Conservation (phyloP, 2,888 invertebrate species). For the Penaeus monodon region DNA sequence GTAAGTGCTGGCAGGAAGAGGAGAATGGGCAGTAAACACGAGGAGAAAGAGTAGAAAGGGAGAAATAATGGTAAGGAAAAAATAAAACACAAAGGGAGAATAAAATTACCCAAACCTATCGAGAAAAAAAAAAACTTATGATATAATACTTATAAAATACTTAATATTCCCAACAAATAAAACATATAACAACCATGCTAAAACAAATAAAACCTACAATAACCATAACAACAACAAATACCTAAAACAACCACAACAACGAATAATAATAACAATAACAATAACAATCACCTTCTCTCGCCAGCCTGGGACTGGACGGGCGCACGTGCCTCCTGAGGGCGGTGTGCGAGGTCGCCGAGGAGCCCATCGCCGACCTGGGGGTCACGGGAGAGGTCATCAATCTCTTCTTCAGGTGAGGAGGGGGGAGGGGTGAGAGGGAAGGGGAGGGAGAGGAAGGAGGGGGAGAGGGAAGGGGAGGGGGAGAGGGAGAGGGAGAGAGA, state of each 20-base stretch:
- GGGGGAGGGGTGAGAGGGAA: neutral
- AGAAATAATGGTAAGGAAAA: too few species aligned
- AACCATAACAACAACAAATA: too few species aligned
- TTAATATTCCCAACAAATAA: too few species aligned
- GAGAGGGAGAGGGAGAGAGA: neutral
- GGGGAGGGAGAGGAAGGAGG: neutral
- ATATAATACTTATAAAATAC: too few species aligned
- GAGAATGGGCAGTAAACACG: neutral
- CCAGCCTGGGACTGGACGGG: constrained; percentile 49
- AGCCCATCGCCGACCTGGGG: constrained; percentile 51
- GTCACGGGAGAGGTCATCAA: constrained; percentile 56
- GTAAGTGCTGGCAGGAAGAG: constrained; percentile 10
- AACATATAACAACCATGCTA: too few species aligned
- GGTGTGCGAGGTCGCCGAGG: constrained; percentile 55
- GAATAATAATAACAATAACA: neutral
- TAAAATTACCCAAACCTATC: too few species aligned
- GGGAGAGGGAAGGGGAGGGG: constrained; percentile 7
- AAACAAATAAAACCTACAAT: too few species aligned
- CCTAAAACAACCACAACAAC: too few species aligned
- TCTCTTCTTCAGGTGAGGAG: constrained; percentile 53
- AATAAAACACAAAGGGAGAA: too few species aligned
- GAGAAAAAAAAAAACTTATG: too few species aligned
- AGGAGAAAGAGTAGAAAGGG: too few species aligned
- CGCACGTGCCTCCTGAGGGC: constrained; percentile 48
- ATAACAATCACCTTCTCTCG: neutral